phyloP scores from a whole-genome alignment of 2,797 vertebrate species.

The Anguilla marmorata region DNA sequence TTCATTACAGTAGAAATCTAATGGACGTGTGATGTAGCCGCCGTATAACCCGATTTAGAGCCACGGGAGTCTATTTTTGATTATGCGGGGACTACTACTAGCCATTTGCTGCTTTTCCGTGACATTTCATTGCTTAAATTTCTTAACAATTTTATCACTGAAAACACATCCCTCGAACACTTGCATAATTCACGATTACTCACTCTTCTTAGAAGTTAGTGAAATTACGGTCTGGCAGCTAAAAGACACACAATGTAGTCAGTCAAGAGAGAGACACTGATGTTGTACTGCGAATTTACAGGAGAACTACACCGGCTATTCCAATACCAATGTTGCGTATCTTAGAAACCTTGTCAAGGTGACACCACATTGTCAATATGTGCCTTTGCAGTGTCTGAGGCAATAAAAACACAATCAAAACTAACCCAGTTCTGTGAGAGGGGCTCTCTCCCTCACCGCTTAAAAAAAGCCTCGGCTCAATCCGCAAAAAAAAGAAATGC shows the following conservation, averaged over 20 bases:
- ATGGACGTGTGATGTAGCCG: not conserved
- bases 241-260: not conserved
- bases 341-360: not conserved
- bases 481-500: not conserved
- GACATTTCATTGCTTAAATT: not conserved
- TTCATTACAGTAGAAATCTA: not conserved
- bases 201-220: not conserved
- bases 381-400: not conserved
- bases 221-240: not conserved
- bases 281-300: not conserved
- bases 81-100: not conserved
- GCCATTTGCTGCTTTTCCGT: not conserved
- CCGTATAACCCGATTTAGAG: too few species aligned
- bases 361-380: conserved; percentile 1
- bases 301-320: not conserved
- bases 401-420: conserved; percentile 9
- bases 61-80: not conserved
- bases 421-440: not conserved
- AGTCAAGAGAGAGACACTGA: not conserved
- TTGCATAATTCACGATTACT: not conserved
- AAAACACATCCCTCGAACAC: not conserved
- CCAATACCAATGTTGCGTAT: not conserved
- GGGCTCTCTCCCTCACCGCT: not conserved
- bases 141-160: not conserved
- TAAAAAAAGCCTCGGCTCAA: conserved; percentile 11